phyloP scores from a whole-genome alignment of 2,113 vertebrate species.

The Phyllopteryx taeniolatus region DNA sequence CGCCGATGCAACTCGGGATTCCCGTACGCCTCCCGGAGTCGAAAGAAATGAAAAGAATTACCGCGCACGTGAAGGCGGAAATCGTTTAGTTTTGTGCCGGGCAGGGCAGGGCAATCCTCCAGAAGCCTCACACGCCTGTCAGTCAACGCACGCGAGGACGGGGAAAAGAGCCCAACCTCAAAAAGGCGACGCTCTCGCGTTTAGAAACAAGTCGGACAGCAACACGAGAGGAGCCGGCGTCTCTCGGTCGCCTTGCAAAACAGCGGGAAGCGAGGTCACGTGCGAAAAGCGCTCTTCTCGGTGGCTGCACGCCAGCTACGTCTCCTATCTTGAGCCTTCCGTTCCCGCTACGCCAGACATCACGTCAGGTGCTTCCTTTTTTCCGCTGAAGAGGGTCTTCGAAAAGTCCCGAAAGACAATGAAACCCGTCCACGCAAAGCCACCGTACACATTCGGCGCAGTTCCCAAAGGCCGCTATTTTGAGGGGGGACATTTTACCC shows the following conservation, averaged over 20 bases:
- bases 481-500: neutral
- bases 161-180: too few species aligned
- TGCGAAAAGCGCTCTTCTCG: too few species aligned
- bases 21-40: neutral
- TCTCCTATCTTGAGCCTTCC: neutral
- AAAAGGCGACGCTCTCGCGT: slow-evolving; percentile 6
- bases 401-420: slow-evolving; percentile 14
- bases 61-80: too few species aligned
- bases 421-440: neutral
- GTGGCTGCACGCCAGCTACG: neutral
- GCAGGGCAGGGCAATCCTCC: neutral
- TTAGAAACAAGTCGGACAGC: slow-evolving; percentile 9
- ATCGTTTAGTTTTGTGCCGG: neutral
- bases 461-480: neutral
- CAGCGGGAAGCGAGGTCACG: neutral
- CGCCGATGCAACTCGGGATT: slow-evolving; percentile 39
- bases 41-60: neutral
- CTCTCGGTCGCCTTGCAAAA: slow-evolving; percentile 33
- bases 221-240: slow-evolving; percentile 16
- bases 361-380: slow-evolving; percentile 1
- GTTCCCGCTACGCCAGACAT: neutral
- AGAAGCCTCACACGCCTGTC: neutral
- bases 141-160: neutral
- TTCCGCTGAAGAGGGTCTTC: neutral
- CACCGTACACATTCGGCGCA: neutral